Evolutionary conservation across 2,797 vertebrate species (phyloP).

Genomic region (Hypotaenidia philippensis): DNA sequence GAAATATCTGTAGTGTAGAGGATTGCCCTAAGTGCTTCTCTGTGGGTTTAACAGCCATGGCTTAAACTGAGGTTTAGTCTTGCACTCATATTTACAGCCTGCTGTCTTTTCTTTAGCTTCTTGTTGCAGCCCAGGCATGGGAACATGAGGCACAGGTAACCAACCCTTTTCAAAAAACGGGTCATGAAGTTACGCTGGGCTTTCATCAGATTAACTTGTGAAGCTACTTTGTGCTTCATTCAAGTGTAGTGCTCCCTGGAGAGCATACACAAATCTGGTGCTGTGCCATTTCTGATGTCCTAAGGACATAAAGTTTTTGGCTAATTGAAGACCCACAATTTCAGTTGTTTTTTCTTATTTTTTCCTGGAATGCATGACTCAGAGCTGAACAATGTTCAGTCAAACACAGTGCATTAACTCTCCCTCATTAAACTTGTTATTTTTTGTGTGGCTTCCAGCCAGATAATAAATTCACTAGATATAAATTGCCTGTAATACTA

Average conservation of each 20-base stretch:
- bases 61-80: background rate
- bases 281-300: background rate
- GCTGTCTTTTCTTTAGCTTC: background rate
- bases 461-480: background rate
- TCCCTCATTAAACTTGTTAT: background rate
- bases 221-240: background rate
- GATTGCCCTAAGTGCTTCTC: background rate
- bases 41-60: background rate
- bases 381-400: background rate
- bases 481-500: background rate
- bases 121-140: background rate
- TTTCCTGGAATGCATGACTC: conserved; percentile 30
- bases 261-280: background rate
- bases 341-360: conserved; percentile 9
- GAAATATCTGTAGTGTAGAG: background rate
- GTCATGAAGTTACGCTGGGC: background rate
- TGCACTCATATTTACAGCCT: background rate
- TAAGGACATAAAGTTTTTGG: background rate
- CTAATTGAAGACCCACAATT: background rate
- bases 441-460: background rate
- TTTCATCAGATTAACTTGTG: background rate
- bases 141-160: background rate
- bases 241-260: background rate
- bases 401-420: background rate
- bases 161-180: background rate